These are phyloP conservation scores for Cryptoleucopteryx plumbea DNA, from an alignment of 2,113 vertebrate genomes.

Conservation along the genomic window DNA sequence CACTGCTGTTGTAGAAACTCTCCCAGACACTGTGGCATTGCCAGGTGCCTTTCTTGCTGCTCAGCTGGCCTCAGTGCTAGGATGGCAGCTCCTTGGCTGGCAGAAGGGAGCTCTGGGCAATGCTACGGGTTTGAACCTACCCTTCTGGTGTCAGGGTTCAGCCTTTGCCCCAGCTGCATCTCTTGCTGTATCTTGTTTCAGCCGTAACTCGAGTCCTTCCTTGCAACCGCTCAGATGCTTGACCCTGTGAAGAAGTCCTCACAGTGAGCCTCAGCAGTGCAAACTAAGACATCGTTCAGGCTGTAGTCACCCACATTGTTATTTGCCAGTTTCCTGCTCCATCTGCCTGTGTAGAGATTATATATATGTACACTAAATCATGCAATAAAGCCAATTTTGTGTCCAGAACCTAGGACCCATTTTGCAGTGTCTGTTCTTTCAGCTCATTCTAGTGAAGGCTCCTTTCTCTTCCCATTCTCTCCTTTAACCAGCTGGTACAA, in stretches of 20 bases:
- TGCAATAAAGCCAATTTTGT: slow-evolving; percentile 29
- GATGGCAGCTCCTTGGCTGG: not conserved
- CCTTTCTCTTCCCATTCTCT: not conserved
- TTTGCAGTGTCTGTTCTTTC: not conserved
- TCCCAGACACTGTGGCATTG: rapidly evolving
- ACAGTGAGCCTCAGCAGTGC: not conserved
- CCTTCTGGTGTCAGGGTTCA: not conserved
- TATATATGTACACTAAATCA: not conserved
- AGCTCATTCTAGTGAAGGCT: rapidly evolving
- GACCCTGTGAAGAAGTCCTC: not conserved
- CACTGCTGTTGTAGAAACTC: not conserved
- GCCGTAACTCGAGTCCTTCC: not conserved
- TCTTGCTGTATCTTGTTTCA: not conserved
- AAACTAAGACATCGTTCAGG: rapidly evolving
- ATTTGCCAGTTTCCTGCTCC: not conserved
- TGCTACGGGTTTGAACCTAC: not conserved
- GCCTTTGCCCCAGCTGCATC: not conserved
- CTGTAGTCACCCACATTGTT: not conserved
- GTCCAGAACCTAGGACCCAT: not conserved
- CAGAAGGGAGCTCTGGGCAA: not conserved
- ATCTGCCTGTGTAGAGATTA: not conserved
- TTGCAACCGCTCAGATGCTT: rapidly evolving
- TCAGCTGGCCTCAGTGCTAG: not conserved
- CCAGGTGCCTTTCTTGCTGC: not conserved
- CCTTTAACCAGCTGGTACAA: not conserved